Evolutionary conservation across 2,113 vertebrate species (phyloP).

Genomic region (Leucopternis melanops): DNA sequence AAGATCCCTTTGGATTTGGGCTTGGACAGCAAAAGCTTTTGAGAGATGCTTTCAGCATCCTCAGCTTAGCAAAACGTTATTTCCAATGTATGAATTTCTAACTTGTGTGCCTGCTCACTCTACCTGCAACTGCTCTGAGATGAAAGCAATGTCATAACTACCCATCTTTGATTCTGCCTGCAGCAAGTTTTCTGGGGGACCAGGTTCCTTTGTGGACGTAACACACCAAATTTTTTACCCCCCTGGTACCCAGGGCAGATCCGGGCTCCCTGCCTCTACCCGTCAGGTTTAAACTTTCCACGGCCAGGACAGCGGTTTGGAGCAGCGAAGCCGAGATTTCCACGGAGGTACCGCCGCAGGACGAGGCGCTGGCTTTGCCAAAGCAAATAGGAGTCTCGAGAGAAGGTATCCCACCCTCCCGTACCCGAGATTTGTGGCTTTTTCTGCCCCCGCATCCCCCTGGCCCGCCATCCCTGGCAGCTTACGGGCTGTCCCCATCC

Average conservation of each 20-base stretch:
- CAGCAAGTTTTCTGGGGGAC: not conserved
- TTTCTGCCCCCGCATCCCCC: not conserved
- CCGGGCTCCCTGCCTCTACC: not conserved
- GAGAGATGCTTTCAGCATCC: not conserved
- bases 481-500: not conserved
- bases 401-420: not conserved
- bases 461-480: not conserved
- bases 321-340: not conserved
- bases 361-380: not conserved
- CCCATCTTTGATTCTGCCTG: not conserved
- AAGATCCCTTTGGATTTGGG: not conserved
- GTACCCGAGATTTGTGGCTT: not conserved
- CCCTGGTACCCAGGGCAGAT: not conserved
- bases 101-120: not conserved
- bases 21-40: constrained; percentile 1
- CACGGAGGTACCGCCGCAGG: not conserved
- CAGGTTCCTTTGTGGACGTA: not conserved
- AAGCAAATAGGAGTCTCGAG: not conserved
- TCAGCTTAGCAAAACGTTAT: not conserved
- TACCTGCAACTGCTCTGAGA: not conserved
- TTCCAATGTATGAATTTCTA: not conserved
- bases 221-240: not conserved
- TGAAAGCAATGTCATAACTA: not conserved
- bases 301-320: not conserved
- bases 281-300: not conserved